phyloP scores from a whole-genome alignment of 2,888 invertebrate genomes.

The Galerucella pusilla region DNA sequence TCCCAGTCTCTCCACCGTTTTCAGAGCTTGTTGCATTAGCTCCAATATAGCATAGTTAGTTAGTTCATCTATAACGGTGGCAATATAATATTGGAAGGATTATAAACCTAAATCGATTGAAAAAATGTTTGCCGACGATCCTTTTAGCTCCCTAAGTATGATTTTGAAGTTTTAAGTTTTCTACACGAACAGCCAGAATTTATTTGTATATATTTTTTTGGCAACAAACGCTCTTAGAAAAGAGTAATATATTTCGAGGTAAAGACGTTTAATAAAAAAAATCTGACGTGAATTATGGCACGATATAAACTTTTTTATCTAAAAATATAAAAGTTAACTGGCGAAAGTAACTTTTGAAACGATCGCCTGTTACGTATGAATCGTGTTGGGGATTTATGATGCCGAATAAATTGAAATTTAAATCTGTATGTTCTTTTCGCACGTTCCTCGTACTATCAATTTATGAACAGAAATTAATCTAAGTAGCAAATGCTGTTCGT shows the following conservation, averaged over 20 bases:
- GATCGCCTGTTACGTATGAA: neutral
- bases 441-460: too few species aligned
- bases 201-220: neutral
- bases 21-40: too few species aligned
- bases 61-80: too few species aligned
- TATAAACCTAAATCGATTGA: neutral
- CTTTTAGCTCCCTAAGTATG: neutral
- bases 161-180: neutral
- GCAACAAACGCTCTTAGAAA: neutral
- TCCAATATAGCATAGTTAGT: too few species aligned
- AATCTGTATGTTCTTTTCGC: too few species aligned
- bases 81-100: neutral
- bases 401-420: too few species aligned
- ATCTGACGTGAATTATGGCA: neutral
- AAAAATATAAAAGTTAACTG: conserved; percentile 3
- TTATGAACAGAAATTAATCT: too few species aligned
- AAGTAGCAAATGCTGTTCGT: too few species aligned
- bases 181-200: neutral
- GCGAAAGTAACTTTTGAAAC: neutral
- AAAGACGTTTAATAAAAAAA: neutral
- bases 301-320: conserved; percentile 1
- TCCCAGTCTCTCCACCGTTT: too few species aligned
- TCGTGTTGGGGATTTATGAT: neutral
- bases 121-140: neutral
- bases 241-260: neutral